Base-by-base conservation (phyloP, 2,888 invertebrate species). In the Caenorhabditis auriculariae region DNA sequence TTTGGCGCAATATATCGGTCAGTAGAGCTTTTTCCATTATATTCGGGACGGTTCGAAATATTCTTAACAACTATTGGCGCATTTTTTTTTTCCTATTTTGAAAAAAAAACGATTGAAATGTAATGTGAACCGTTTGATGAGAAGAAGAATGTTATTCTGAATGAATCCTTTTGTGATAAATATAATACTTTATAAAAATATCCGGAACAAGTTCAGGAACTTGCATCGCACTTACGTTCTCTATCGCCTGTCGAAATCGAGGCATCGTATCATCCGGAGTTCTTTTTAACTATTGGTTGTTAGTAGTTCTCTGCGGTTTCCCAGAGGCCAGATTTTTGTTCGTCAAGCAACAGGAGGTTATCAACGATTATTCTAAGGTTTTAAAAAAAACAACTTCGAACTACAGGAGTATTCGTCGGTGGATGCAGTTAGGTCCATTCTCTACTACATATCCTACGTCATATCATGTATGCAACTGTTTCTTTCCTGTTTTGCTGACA, bases 181-280 rank as follows among this genome's bases (percentile, higher is more conserved):
- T n/a, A n/a, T n/a, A n/a, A n/a, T n/a, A n/a, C n/a, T n/a, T n/a
- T n/a, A n/a, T n/a, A n/a, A n/a, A n/a, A n/a, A n/a, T n/a, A n/a
- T n/a, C n/a, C n/a, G n/a, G n/a, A n/a, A n/a, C n/a, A n/a, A n/a
- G n/a, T 62, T 42, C 47, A 73, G 73, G 70, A 29, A 47, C 62
- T 15, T 58, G 63, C 19, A n/a, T 77, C 6, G 74, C 75, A 1
- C 51, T 80, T 12, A 61, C 71, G 2, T 45, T 79, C 5, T 66
- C 69, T 24, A 59, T 75, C n/a, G 77, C 75, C 4, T 76, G 73
- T 28, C 58, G 72, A 28, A 77, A 77, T 48, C 54, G 75, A 38
- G 80, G 80, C 24, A 50, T 80, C n/a, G 66, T 76, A 19, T 70
- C 80, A 6, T 80, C 80, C 5, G 80, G 80, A 26, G 75, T 77